phyloP scores from a whole-genome alignment of 2,888 invertebrate genomes.

The Koerneria pararmatus region DNA sequence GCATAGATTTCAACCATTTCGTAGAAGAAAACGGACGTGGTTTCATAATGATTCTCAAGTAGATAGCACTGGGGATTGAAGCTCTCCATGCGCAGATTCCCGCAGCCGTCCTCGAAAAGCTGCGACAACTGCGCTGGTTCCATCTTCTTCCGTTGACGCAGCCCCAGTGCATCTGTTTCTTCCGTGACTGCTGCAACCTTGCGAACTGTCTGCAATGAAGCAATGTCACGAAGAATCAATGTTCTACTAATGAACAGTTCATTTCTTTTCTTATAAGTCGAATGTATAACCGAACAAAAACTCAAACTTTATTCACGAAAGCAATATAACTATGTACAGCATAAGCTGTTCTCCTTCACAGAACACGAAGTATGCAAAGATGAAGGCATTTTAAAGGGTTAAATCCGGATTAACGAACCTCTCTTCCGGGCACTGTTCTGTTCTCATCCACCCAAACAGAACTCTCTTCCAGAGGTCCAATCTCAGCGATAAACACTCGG shows the following conservation, averaged over 20 bases:
- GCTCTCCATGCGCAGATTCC: slow-evolving; percentile 84
- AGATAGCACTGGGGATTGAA: slow-evolving; percentile 94
- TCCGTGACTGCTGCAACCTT: slow-evolving; percentile 44
- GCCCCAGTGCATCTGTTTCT: slow-evolving; percentile 50
- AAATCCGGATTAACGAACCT: slow-evolving; percentile 26
- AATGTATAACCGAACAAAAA: too few relatives aligned
- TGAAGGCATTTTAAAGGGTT: too few relatives aligned
- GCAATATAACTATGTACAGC: too few relatives aligned
- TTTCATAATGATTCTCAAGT: slow-evolving; percentile 87
- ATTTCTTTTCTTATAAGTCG: too few relatives aligned
- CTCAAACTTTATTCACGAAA: too few relatives aligned
- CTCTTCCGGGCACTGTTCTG: slow-evolving; percentile 63
- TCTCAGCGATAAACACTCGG: slow-evolving; percentile 58
- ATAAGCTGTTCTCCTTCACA: too few relatives aligned
- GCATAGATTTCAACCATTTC: too few relatives aligned
- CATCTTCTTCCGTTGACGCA: slow-evolving; percentile 36
- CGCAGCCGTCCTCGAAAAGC: slow-evolving; percentile 71
- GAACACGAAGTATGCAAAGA: too few relatives aligned
- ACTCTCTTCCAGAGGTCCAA: slow-evolving; percentile 83
- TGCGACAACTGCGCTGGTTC: slow-evolving; percentile 31
- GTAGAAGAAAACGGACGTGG: slow-evolving; percentile 65
- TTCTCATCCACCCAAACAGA: slow-evolving; percentile 98
- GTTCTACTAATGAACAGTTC: too few relatives aligned
- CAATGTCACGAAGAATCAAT: too few relatives aligned
- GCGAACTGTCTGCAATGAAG: slow-evolving; percentile 31